These are phyloP conservation scores for Macrotis lagotis DNA, from an alignment of 2,113 vertebrate species.

Conservation along the genomic window DNA sequence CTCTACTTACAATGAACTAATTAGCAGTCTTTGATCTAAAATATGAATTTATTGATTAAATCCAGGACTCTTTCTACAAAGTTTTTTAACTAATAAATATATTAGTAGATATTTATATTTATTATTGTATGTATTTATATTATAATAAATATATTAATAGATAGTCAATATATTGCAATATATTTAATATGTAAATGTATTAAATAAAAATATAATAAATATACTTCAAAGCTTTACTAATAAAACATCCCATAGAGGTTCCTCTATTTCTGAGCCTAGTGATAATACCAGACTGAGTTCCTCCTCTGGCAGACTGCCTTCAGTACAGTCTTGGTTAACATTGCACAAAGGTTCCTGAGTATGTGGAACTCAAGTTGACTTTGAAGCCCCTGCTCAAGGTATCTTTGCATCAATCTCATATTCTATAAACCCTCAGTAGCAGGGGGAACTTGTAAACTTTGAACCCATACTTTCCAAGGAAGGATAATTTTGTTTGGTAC, in stretches of 20 bases:
- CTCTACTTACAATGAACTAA: neutral
- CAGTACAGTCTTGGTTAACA: neutral
- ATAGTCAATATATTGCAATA: no score
- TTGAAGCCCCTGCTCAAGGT: neutral
- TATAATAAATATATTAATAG: no score
- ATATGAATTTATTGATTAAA: neutral
- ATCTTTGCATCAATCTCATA: neutral
- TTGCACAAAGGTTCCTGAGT: neutral
- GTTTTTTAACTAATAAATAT: no score
- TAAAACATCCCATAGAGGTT: neutral
- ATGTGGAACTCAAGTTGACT: neutral
- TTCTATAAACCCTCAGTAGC: neutral
- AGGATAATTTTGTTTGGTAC: neutral
- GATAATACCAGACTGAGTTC: neutral
- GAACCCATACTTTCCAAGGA: neutral
- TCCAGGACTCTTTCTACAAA: neutral
- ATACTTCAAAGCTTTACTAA: neutral
- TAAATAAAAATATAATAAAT: no score
- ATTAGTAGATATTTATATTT: no score
- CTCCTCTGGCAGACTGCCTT: neutral
- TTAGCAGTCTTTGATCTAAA: neutral
- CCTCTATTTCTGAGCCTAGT: neutral
- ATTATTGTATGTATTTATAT: no score
- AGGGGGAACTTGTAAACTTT: neutral
- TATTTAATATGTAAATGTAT: no score